phyloP scores from a whole-genome alignment of 2,113 vertebrate species.

The Aythya baeri region DNA sequence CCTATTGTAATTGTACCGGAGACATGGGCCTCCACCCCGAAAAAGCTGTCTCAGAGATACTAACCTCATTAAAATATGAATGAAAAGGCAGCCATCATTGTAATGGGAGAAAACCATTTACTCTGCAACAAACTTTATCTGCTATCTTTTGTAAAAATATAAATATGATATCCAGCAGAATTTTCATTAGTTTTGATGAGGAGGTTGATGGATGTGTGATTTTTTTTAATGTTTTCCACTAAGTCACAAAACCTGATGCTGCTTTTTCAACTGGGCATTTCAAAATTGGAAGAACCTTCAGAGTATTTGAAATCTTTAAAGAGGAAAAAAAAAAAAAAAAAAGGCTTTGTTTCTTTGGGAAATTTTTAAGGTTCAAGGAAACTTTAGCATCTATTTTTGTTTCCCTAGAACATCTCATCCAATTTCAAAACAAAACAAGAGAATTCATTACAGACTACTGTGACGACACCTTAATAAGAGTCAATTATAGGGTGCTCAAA shows the following conservation, averaged over 20 bases:
- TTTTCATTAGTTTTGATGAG: background rate
- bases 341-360: background rate
- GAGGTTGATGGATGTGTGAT: accelerated
- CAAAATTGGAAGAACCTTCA: slow-evolving; percentile 14
- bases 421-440: slow-evolving; percentile 40
- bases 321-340: background rate
- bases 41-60: slow-evolving; percentile 90
- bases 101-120: slow-evolving; percentile 66
- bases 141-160: slow-evolving; percentile 12
- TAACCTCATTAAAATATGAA: slow-evolving; percentile 92
- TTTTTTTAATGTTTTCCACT: background rate
- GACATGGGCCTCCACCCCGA: slow-evolving; percentile 75
- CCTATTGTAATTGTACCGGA: slow-evolving; percentile 81
- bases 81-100: slow-evolving; percentile 84
- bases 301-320: background rate
- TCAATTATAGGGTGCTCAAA: slow-evolving; percentile 65
- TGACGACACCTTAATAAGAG: slow-evolving; percentile 70
- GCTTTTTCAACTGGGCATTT: background rate
- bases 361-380: background rate
- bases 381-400: background rate
- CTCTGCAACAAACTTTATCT: slow-evolving; percentile 66
- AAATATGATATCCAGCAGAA: background rate
- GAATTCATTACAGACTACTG: slow-evolving; percentile 55
- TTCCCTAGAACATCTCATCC: slow-evolving; percentile 3
- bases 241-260: background rate